Base-by-base conservation (phyloP, 1,140 invertebrate species). In the Apolygus lucorum region DNA sequence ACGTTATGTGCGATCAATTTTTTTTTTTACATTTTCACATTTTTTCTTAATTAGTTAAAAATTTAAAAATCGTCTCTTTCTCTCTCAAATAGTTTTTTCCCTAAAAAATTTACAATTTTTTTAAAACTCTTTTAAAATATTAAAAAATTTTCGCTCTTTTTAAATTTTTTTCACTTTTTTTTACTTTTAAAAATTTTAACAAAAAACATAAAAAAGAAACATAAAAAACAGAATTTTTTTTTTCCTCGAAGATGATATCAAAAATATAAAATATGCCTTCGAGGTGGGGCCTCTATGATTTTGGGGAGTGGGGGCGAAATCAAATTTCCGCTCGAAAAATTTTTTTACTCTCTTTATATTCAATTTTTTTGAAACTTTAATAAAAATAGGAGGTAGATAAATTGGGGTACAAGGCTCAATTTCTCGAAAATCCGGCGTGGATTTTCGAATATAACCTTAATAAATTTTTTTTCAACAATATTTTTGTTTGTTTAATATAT, bases 1-100 rank as follows among this genome's bases (percentile, higher is more conserved):
- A 73, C 69, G 70, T 70, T 73, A 71, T 70, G 72, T 68, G 72
- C 72, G 70, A 73, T 68, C 54, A 24, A 59, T 11, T 66, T 67
- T 69, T 72, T 72, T 66, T 59, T 69, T 66, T 22, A 59, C 66
- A 54, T 70, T 67, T 52, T 54, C 13, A 52, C 42, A 25, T 59
- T 63, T 63, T 28, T 21, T 63, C 26, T 63, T 28, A 63, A 63
- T 63, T 52, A 63, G 62, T 52, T 28, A 69, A 70, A 70, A 64
- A 66, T 52, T 66, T 70, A 70, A 71, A 68, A 71, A 71, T 68
- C 64, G 52, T 54, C 65, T 71, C 63, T 71, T 71, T 71, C 63
- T 71, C 67, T 71, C 70, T 71, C 62, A 67, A 71, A 66, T 66
- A 66, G 64, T 66, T 66, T 66, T 63, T 66, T 28, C 26, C 64